Percentiles rank a stretch among this genome's conserved stretches.
Conservation (phyloP, 1,140 invertebrate species). For the Microplitis demolitor region DNA sequence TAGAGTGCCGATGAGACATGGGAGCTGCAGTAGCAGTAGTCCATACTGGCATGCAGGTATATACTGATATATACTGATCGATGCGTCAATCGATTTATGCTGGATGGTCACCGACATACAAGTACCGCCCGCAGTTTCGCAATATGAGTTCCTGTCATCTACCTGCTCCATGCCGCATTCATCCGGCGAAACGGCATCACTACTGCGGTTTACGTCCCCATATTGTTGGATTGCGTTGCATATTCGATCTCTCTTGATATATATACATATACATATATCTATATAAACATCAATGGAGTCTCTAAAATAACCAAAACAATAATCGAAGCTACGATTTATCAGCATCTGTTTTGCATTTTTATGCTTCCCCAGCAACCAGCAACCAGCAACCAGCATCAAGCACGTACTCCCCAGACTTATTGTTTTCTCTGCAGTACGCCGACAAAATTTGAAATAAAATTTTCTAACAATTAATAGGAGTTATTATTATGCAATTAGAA, state of each 20-base stretch:
- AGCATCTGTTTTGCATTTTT: conserved; percentile 1
- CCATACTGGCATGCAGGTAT: background rate
- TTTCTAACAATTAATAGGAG: no score
- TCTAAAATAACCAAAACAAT: conserved; percentile 32
- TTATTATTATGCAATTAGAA: no score
- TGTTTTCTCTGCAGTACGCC: background rate
- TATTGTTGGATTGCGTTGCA: conserved; percentile 40
- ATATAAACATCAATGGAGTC: conserved; percentile 22
- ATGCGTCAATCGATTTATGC: conserved; percentile 22
- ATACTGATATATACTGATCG: conserved; percentile 1
- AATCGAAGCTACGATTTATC: conserved; percentile 22
- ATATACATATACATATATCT: no score
- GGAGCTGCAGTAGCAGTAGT: background rate
- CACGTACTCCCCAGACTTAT: background rate
- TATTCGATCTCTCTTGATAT: no score
- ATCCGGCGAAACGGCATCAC: conserved; percentile 38
- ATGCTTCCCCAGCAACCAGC: background rate
- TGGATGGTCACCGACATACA: background rate
- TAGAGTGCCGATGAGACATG: background rate
- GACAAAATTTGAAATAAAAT: no score
- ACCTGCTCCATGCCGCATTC: conserved; percentile 36
- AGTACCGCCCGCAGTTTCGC: conserved; percentile 8
- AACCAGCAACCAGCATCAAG: no score
- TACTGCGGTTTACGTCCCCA: conserved; percentile 34
- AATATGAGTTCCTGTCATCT: conserved; percentile 35